Evolutionary conservation across 2,888 invertebrate species (phyloP).

Genomic region (Eumerus sabulonum): DNA sequence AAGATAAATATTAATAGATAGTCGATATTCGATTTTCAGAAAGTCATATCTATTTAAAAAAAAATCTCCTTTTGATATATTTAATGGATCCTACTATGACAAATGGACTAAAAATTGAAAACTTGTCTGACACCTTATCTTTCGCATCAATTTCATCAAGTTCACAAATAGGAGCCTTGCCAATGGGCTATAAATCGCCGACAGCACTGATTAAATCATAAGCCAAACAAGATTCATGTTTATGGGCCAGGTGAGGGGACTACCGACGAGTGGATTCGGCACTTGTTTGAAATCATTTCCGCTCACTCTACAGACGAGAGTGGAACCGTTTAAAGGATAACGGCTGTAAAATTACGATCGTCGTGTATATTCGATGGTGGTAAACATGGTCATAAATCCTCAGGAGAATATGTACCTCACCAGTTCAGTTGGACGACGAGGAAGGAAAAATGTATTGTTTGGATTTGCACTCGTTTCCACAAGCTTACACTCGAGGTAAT

Average conservation of each 20-base stretch:
- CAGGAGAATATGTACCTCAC: conserved; percentile 7
- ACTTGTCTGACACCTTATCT: no score
- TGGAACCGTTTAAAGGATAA: conserved; percentile 48
- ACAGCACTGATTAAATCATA: conserved; percentile 49
- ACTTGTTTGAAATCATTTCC: conserved; percentile 35
- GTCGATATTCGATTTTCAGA: no score
- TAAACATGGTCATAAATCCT: conserved; percentile 56
- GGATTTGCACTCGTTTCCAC: conserved; percentile 49
- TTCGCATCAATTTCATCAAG: no score
- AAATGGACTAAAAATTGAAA: no score
- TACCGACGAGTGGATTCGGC: no score
- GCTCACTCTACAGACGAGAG: conserved; percentile 18
- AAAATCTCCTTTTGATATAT: no score
- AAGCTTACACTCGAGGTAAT: conserved; percentile 54
- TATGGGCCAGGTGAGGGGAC: conserved; percentile 46
- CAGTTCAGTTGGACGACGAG: not conserved
- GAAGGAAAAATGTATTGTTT: conserved; percentile 22
- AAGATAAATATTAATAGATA: no score
- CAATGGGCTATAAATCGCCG: conserved; percentile 49
- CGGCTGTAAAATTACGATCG: conserved; percentile 36
- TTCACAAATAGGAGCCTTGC: no score
- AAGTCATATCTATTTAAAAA: no score
- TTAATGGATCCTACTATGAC: no score
- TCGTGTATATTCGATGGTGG: conserved; percentile 38
- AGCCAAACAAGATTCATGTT: conserved; percentile 24